Base-by-base conservation (phyloP, 2,113 vertebrate species). In the Zosterops hypoxanthus region DNA sequence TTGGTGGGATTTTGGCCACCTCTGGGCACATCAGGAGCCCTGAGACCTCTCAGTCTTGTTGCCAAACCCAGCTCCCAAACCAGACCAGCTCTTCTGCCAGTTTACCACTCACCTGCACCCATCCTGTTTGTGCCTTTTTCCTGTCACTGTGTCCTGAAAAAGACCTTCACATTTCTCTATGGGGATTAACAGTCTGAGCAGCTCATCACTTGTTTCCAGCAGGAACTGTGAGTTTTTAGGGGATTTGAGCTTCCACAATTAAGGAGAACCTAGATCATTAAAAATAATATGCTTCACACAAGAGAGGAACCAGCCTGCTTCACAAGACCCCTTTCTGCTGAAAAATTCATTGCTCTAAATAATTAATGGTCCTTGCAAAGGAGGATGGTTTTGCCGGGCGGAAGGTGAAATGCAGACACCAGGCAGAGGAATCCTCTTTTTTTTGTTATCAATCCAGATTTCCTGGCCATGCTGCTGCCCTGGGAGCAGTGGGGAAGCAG, bases 291-390 rank as follows among this genome's bases (percentile, higher is more conserved):
- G 41, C 57, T 84, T 95, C 70, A 82, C 66, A 87, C 4, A 1
- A 75, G 89, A 91, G 80, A 89, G 77, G 81, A 91, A 25, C 56
- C 52, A 86, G 57, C 29, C 70, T 94, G 81, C 91, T 95, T 94
- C 83, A 64, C 73, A 72, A 92, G 89, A 89, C 89, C 93, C 84
- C 73, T 69, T 92, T 91, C 95, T 92, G 91, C 95, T 90, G 81
- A 96, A 96, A 97, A 95, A 95, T 95, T 96, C 84, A 96, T 96
- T 1, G 3, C 86, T 87, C 4, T 96, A 85, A 94, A 96, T 97
- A 95, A 96, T 95, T 91, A 72, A 94, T 91, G 61, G 78, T 66
- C 57, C 81, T 81, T 3, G 1, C 55, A n/a, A 68, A 87, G 86
- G 64, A 93, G 77, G 49, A 73, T 47, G 96, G 60, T 73, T 95